Evolutionary conservation across 2,888 invertebrate species (phyloP).

Genomic region (Andrena trimmerana): DNA sequence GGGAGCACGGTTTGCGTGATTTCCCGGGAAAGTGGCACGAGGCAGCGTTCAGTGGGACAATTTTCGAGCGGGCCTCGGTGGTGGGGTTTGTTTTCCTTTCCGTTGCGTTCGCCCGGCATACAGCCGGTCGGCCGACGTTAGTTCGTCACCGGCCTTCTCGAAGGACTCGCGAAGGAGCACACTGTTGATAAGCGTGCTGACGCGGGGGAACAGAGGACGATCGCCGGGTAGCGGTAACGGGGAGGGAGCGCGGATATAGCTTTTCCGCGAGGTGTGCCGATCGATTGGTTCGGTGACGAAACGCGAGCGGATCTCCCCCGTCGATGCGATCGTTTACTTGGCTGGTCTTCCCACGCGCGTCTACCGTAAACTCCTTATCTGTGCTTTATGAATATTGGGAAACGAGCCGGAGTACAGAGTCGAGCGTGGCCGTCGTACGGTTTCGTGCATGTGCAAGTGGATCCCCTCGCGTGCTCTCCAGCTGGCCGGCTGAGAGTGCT

Average conservation of each 20-base stretch:
- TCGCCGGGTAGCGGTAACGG: neutral
- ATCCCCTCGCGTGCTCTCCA: neutral
- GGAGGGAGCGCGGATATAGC: slow-evolving; percentile 1
- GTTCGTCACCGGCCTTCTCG: slow-evolving; percentile 21
- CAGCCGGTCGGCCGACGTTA: slow-evolving; percentile 30
- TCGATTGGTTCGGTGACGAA: slow-evolving; percentile 8
- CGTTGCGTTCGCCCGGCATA: slow-evolving; percentile 11
- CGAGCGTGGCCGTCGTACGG: neutral
- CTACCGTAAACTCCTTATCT: slow-evolving; percentile 11
- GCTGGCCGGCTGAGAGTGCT: neutral
- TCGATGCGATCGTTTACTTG: slow-evolving; percentile 4
- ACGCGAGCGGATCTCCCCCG: neutral
- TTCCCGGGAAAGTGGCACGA: neutral
- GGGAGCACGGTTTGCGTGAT: neutral
- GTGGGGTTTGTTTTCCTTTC: slow-evolving; percentile 42
- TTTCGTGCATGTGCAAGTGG: slow-evolving; percentile 6
- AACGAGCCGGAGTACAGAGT: slow-evolving; percentile 1
- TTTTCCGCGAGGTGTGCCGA: neutral
- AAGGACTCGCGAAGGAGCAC: slow-evolving; percentile 1
- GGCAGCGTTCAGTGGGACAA: neutral
- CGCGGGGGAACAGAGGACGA: neutral
- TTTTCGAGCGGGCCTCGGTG: neutral
- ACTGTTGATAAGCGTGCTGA: neutral
- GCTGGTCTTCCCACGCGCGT: slow-evolving; percentile 9
- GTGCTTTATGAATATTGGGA: slow-evolving; percentile 37